phyloP scores from a whole-genome alignment of 2,797 vertebrate genomes.

The Allochrocebus solatus region DNA sequence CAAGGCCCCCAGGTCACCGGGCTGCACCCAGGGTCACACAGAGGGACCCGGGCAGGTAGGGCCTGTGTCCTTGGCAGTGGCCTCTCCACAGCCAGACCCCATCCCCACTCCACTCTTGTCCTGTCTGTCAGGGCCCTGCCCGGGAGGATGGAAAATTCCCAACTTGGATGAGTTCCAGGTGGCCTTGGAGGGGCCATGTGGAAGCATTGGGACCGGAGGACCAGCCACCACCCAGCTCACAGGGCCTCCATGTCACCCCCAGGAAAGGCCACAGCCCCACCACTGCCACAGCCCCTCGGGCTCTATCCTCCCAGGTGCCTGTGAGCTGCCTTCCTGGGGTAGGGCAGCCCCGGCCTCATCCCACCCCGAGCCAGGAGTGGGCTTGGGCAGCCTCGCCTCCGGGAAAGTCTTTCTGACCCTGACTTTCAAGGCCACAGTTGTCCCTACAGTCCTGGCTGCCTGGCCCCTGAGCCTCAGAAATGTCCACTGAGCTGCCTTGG shows the following conservation, averaged over 20 bases:
- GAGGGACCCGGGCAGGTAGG: not conserved
- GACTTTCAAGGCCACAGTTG: accelerated
- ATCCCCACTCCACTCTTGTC: not conserved
- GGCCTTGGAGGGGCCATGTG: not conserved
- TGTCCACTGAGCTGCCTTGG: no score
- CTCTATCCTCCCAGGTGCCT: accelerated
- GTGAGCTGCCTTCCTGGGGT: not conserved
- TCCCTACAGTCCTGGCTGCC: not conserved
- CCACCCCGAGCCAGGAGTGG: accelerated
- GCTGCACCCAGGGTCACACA: not conserved
- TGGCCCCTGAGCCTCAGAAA: not conserved
- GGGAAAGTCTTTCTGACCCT: not conserved
- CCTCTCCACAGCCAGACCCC: not conserved
- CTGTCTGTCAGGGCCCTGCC: not conserved
- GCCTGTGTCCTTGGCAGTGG: not conserved
- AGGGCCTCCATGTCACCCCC: accelerated
- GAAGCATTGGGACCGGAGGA: not conserved
- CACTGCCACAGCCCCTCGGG: not conserved
- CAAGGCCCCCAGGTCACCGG: accelerated
- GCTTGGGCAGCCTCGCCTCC: accelerated
- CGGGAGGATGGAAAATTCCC: not conserved
- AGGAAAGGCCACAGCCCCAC: no score
- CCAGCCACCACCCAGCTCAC: accelerated
- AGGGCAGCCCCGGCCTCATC: not conserved
- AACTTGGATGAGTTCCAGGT: not conserved